These are phyloP conservation scores for Atrichornis clamosus DNA, from an alignment of 2,113 vertebrate genomes.

Conservation along the genomic window DNA sequence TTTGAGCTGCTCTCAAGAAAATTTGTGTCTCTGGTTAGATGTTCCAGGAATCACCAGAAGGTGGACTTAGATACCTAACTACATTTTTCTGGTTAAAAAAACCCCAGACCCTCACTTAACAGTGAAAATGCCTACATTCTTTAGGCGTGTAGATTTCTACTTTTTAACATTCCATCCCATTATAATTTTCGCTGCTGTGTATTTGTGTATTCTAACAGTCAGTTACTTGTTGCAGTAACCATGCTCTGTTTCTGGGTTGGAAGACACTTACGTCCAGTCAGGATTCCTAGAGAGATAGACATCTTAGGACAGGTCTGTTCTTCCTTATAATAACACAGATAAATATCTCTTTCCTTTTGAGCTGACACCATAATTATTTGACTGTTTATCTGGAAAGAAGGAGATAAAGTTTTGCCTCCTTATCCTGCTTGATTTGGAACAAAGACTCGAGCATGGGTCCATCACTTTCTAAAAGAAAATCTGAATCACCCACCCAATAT, in stretches of 20 bases:
- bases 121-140: not conserved
- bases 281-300: not conserved
- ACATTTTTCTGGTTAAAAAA: not conserved
- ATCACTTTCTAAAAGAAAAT: not conserved
- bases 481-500: conserved; percentile 26
- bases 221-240: not conserved
- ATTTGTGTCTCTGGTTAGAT: not conserved
- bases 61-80: conserved; percentile 31
- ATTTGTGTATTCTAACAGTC: not conserved
- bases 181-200: not conserved
- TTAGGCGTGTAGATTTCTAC: not conserved
- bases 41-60: conserved; percentile 43
- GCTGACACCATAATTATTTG: conserved; percentile 19
- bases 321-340: conserved; percentile 8
- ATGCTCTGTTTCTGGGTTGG: not conserved
- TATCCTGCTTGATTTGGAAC: conserved; percentile 24
- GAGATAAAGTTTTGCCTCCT: conserved; percentile 29
- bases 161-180: not conserved
- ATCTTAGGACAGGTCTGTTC: not conserved
- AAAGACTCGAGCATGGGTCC: not conserved
- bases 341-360: conserved; percentile 2
- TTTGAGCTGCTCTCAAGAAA: not conserved
- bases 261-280: not conserved
- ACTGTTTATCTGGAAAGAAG: conserved; percentile 5
- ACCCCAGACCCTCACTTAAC: not conserved